Percentiles rank a stretch among this genome's conserved stretches.
Evolutionary conservation across 1,140 invertebrate species (phyloP).

Genomic region (Halotydeus destructor): DNA sequence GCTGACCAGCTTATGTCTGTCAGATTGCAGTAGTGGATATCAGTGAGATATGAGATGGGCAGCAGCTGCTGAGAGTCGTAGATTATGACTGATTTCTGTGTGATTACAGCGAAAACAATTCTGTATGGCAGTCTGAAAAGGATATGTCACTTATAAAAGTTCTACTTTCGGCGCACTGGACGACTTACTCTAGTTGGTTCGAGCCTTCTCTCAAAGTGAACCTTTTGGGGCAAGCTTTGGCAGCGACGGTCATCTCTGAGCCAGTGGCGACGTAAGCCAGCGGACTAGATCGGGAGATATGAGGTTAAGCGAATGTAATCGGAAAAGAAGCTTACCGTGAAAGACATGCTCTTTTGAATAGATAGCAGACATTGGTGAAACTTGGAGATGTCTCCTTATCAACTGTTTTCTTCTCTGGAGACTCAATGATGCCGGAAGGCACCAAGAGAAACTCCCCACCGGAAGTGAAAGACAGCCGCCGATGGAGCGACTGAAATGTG

Average conservation of each 20-base stretch:
- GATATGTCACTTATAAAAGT: conserved; percentile 18
- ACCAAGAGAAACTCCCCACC: conserved; percentile 69
- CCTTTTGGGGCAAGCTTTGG: conserved; percentile 53
- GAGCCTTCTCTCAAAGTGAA: too few relatives aligned
- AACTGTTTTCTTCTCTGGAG: conserved; percentile 7
- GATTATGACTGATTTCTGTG: conserved; percentile 57
- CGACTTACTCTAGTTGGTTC: conserved; percentile 12
- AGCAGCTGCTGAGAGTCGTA: conserved; percentile 74
- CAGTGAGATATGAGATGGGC: conserved; percentile 62
- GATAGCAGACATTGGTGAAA: conserved; percentile 45
- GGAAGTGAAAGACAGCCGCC: conserved; percentile 63
- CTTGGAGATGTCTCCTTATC: conserved; percentile 11
- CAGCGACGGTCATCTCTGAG: conserved; percentile 51
- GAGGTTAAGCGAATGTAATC: too few relatives aligned
- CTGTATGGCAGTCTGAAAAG: conserved; percentile 47
- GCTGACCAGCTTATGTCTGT: conserved; percentile 78
- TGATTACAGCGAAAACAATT: conserved; percentile 72
- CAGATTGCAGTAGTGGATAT: conserved; percentile 80
- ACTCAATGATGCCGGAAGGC: conserved; percentile 30
- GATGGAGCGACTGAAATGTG: conserved; percentile 76
- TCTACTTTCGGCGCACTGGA: too few relatives aligned
- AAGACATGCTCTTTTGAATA: conserved; percentile 60
- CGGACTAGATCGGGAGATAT: too few relatives aligned
- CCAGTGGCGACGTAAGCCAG: too few relatives aligned
- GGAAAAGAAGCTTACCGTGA: too few relatives aligned